Percentiles rank a stretch among this genome's conserved stretches.
phyloP scores from a whole-genome alignment of 2,113 vertebrate species.

The Cricetomys ansorgei region DNA sequence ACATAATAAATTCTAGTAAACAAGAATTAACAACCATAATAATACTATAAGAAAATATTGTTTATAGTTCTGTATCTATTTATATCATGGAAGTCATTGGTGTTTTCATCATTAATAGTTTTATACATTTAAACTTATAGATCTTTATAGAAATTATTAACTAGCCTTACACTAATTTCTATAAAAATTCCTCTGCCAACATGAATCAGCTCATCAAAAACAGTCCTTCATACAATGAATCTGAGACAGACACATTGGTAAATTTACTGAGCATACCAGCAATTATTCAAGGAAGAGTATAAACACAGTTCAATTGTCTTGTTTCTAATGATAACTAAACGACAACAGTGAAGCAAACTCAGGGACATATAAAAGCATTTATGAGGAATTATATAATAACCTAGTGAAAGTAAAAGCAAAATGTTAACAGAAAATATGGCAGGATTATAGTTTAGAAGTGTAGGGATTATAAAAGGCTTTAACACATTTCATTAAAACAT shows the following conservation, averaged over 20 bases:
- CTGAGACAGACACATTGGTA: background rate
- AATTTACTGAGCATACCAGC: background rate
- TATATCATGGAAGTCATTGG: background rate
- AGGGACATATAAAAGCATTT: background rate
- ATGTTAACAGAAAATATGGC: slow-evolving; percentile 34
- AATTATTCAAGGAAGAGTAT: background rate
- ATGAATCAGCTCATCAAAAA: background rate
- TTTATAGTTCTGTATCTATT: background rate
- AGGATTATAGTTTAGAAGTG: background rate
- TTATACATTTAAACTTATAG: background rate
- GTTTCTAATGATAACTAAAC: background rate
- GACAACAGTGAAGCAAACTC: background rate
- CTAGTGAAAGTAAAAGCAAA: slow-evolving; percentile 18
- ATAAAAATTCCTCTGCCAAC: background rate
- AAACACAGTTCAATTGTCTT: background rate
- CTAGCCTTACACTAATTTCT: slow-evolving; percentile 7
- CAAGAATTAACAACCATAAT: background rate
- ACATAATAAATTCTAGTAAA: background rate
- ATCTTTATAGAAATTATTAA: background rate
- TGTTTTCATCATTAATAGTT: background rate
- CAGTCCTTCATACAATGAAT: background rate
- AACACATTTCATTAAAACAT: background rate
- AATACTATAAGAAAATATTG: background rate
- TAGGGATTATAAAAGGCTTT: background rate
- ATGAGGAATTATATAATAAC: background rate